A percentile compares a stretch with the other conserved stretches of the same genome.
phyloP scores from a whole-genome alignment of 2,888 invertebrate species.

The Ethmia dodecea region DNA sequence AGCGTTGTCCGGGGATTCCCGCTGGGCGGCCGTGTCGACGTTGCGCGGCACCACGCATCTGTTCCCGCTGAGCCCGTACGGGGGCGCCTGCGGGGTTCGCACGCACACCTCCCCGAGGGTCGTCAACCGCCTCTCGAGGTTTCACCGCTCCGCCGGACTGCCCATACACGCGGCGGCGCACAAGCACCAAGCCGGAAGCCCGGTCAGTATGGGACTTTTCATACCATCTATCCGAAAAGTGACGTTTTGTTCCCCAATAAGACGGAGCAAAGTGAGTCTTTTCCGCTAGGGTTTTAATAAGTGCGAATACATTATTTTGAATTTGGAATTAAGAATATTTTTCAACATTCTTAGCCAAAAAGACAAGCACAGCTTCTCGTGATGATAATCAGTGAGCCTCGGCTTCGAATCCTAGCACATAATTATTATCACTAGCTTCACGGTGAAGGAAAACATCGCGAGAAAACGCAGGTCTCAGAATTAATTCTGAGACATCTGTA shows the following conservation, averaged over 20 bases:
- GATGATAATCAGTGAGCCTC: too few relatives aligned
- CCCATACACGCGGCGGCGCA: constrained; percentile 47
- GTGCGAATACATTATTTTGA: too few relatives aligned
- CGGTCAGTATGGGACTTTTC: constrained; percentile 26
- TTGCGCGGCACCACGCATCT: constrained; percentile 98
- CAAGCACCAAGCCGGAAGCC: constrained; percentile 28
- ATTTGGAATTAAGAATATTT: too few relatives aligned
- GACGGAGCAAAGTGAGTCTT: too few relatives aligned
- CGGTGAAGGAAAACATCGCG: too few relatives aligned
- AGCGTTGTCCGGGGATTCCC: constrained; percentile 92
- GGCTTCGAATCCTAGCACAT: too few relatives aligned
- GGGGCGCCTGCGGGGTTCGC: constrained; percentile 92
- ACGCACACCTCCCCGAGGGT: constrained; percentile 97
- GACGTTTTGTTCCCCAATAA: background rate
- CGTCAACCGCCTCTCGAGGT: constrained; percentile 95
- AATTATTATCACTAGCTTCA: too few relatives aligned
- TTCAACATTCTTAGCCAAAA: too few relatives aligned
- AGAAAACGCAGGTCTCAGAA: too few relatives aligned
- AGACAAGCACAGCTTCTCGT: too few relatives aligned
- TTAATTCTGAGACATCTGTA: too few relatives aligned
- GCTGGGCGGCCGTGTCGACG: constrained; percentile 98
- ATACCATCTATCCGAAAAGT: background rate
- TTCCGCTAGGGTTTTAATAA: too few relatives aligned
- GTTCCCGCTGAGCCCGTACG: constrained; percentile 97
- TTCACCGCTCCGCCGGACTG: constrained; percentile 97